Evolutionary conservation across 2,888 invertebrate genomes (phyloP), one percentile per base, ranked within the genome.

Genomic region (Congeria kusceri): DNA sequence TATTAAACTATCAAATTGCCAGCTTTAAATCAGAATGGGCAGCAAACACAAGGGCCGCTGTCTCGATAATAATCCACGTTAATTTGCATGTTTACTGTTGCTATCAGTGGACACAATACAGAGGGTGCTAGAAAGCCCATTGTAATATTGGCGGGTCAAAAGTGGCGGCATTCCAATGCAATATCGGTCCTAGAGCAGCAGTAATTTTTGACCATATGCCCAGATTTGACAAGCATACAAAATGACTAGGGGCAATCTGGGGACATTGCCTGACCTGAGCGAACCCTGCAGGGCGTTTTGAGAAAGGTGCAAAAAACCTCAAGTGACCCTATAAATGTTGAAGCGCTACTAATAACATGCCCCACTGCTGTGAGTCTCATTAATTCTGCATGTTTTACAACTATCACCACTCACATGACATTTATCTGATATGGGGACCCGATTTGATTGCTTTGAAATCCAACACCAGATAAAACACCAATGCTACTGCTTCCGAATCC

Each of bases 1-100:
- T 63, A 79, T 79, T 79, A 79, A 79, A 79, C 74, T 79, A 79
- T 79, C 79, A 74, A 58, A 57, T 79, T 74, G 77, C 79, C 59
- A 58, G 44, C 44, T 63, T 70, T 74, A 74, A 79, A 79, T 79
- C 70, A 79, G 73, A 70, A 61, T 66, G 65, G 74, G 70, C 53
- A 18, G 56, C 53, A 62, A 74, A 74, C 79, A 74, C 70, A 66
- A 61, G 57, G 79, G 67, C 61, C 63, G 56, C 39, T 63, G 63
- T 71, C 66, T 74, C 74, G 66, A 79, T 79, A 74, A 79, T 53
- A 23, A 56, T 44, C 49, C 64, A 20, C 64, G 57, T 69, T 68
- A 68, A 69, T 69, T 69, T 75, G 75, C 68, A 75, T 68, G 68
- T 75, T 58, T 68, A 64, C 63, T 58, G 53, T 49, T 49, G 27